Evolutionary conservation across 2,797 vertebrate genomes (phyloP), one percentile per base, ranked within the genome.

Genomic region (Platyrinchus mystaceus): DNA sequence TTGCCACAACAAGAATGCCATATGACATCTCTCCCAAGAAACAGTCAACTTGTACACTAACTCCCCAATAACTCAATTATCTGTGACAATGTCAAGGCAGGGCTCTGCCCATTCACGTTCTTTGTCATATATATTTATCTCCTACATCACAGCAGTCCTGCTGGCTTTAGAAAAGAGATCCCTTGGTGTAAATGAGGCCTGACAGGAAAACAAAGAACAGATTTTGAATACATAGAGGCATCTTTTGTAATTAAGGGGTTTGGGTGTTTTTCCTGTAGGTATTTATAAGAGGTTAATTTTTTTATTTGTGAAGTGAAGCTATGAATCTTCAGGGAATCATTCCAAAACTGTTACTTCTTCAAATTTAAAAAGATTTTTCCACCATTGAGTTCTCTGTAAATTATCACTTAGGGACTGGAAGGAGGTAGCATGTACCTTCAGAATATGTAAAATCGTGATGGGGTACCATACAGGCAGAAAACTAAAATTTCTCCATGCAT

Each of bases 21-120:
- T 90, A 94, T 97, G 97, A 98, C 98, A 97, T 97, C 93, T 97
- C 86, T 91, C 91, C 94, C 52, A 93, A 95, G 95, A 89, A 97
- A 93, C 67, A 83, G 93, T 94, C 98, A 94, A 97, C 98, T 97
- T 96, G 97, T 97, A 96, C 93, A 90, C 39, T 81, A 76, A 96
- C 96, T 96, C 96, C 94, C 94, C 96, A 96, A 93, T 96, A 97
- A 98, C 97, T 97, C 97, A 97, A 97, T 98, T 95, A 93, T 97
- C 96, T 96, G 88, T 92, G 96, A 88, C 90, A 97, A 93, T 96
- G 86, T 87, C 94, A 94, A 94, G 64, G 70, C 82, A 90, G 52
- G 74, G 87, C 70, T 91, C 64, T 97, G 97, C 84, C 97, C 97
- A 96, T 98, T 97, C 98, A 97, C 89, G 89, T 82, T 53, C 94